Conservation (phyloP, 2,888 invertebrate genomes). For the Aporophyla nigra region DNA sequence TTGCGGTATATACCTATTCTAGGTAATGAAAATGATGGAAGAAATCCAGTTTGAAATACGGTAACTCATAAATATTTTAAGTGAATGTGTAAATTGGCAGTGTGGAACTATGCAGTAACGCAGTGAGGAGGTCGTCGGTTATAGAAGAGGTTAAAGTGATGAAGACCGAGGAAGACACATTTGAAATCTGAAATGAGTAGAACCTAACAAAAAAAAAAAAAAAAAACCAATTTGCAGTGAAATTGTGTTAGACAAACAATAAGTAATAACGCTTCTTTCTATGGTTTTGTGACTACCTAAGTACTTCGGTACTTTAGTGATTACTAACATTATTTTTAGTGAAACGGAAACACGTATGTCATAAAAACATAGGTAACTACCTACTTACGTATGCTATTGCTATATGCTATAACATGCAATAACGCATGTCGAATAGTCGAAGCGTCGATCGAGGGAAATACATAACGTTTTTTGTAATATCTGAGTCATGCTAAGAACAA, state of each 20-base stretch:
- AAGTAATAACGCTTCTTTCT: not conserved
- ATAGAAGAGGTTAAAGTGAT: not conserved
- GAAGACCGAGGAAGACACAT: not conserved
- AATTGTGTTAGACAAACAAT: not conserved
- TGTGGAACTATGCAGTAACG: not conserved
- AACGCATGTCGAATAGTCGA: constrained; percentile 19
- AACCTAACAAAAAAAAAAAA: not conserved
- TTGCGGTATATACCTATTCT: not conserved
- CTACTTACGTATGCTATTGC: not conserved
- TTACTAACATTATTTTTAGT: not conserved
- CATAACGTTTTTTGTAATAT: constrained; percentile 21
- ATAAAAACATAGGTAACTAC: constrained; percentile 9
- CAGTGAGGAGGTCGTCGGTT: not conserved
- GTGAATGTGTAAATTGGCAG: not conserved
- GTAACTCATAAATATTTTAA: not conserved
- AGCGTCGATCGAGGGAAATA: constrained; percentile 17
- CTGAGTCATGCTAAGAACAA: constrained; percentile 58
- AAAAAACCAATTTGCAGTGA: no score
- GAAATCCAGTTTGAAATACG: constrained; percentile 10
- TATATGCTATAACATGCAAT: constrained; percentile 20
- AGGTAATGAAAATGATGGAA: constrained; percentile 6
- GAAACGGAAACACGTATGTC: not conserved
- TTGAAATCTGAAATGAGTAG: no score
- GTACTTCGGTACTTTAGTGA: not conserved
- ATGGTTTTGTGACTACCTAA: not conserved